phyloP scores from a whole-genome alignment of 2,797 vertebrate genomes.

The Cyclura pinguis region DNA sequence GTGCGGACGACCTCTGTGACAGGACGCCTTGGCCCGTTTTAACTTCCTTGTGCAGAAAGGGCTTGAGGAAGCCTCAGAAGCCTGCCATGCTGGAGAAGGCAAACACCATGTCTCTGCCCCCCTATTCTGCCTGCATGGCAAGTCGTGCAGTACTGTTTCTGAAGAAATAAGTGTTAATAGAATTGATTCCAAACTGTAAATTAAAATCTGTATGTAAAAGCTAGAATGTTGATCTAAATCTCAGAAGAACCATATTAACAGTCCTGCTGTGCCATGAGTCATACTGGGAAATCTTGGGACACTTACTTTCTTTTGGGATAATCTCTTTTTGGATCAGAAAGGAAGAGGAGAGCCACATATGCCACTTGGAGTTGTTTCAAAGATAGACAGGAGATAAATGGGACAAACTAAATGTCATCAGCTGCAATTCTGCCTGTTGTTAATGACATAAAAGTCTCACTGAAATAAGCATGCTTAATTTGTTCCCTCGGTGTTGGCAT shows the following conservation, averaged over 20 bases:
- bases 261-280: not conserved
- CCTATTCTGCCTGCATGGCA: too few relatives aligned
- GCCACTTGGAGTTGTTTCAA: not conserved
- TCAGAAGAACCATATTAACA: not conserved
- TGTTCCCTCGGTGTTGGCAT: not conserved
- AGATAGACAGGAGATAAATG: not conserved
- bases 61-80: too few relatives aligned
- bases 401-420: not conserved
- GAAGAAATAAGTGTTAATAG: not conserved
- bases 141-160: too few relatives aligned
- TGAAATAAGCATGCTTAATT: not conserved
- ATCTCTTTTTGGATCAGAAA: not conserved
- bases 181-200: not conserved
- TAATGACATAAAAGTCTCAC: not conserved
- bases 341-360: too few relatives aligned
- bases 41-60: too few relatives aligned
- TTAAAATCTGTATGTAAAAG: not conserved
- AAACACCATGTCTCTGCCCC: too few relatives aligned
- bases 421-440: not conserved
- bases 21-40: too few relatives aligned
- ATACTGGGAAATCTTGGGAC: not conserved
- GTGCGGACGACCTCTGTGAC: too few relatives aligned
- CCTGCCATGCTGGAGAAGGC: too few relatives aligned
- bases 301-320: not conserved
- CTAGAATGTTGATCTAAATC: too few relatives aligned